Evolutionary conservation across 2,888 invertebrate species (phyloP).

Genomic region (Sialis lutaria): DNA sequence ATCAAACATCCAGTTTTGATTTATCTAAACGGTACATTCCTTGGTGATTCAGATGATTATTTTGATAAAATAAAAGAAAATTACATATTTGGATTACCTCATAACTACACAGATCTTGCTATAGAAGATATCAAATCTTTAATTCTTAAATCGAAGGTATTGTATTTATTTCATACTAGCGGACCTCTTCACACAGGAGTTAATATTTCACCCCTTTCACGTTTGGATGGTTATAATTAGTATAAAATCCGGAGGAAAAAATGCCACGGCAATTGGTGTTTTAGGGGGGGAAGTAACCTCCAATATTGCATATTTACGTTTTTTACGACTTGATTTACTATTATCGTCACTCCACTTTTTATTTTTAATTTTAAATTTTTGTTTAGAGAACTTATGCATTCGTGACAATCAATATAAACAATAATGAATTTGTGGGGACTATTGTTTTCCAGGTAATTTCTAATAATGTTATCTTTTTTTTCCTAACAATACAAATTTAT

Average conservation of each 20-base stretch:
- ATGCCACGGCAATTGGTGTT: no score
- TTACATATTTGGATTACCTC: slow-evolving; percentile 26
- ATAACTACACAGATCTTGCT: slow-evolving; percentile 29
- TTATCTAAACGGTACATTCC: slow-evolving; percentile 27
- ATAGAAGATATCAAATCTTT: slow-evolving; percentile 25
- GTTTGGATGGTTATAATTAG: no score
- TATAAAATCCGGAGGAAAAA: no score
- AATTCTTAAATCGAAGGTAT: slow-evolving; percentile 27
- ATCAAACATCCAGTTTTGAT: slow-evolving; percentile 29
- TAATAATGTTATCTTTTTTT: no score
- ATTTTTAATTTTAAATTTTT: no score
- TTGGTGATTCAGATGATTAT: slow-evolving; percentile 35
- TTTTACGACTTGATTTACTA: no score
- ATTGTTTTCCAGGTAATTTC: not conserved
- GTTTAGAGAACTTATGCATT: not conserved
- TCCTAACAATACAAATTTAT: not conserved
- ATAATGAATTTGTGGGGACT: not conserved
- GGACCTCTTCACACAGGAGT: no score
- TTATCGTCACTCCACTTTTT: no score
- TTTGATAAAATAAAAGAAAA: slow-evolving; percentile 25
- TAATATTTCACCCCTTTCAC: no score
- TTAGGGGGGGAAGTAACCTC: no score
- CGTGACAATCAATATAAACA: not conserved
- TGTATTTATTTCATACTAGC: no score
- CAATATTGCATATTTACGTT: no score